phyloP scores from a whole-genome alignment of 1,140 invertebrate genomes.

The Sycobia sp. region DNA sequence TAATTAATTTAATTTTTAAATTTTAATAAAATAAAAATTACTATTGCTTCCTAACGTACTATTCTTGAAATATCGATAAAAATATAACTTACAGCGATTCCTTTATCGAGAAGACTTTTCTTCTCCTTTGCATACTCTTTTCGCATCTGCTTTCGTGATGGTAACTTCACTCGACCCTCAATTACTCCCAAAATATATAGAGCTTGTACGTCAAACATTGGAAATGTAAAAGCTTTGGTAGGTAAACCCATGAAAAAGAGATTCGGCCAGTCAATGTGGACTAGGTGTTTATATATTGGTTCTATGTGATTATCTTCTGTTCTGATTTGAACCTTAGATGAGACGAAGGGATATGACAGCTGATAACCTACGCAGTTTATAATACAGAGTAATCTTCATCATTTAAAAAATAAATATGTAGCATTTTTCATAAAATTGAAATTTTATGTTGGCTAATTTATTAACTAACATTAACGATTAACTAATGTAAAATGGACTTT shows the following conservation, averaged over 20 bases:
- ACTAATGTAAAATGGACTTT: no score
- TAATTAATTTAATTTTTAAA: no score
- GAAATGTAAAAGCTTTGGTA: conserved; percentile 66
- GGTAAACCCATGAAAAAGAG: conserved; percentile 69
- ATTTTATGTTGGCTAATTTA: no score
- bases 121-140: conserved; percentile 52
- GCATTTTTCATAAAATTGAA: no score
- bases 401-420: no score
- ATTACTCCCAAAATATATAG: conserved; percentile 53
- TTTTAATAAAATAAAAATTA: no score
- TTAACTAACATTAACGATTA: no score
- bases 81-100: conserved; percentile 48
- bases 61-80: no score
- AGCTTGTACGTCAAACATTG: conserved; percentile 68
- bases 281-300: conserved; percentile 69
- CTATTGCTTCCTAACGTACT: no score
- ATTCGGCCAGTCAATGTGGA: conserved; percentile 65
- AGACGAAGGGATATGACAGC: conserved; percentile 66
- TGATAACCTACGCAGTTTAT: conserved; percentile 66
- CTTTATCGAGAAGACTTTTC: conserved; percentile 47
- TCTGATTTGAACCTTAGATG: conserved; percentile 57
- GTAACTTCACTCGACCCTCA: conserved; percentile 49
- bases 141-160: conserved; percentile 50
- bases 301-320: conserved; percentile 64
- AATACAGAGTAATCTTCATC: no score